Evolutionary conservation across 2,797 vertebrate species (phyloP).

Genomic region (Sus cebifrons): DNA sequence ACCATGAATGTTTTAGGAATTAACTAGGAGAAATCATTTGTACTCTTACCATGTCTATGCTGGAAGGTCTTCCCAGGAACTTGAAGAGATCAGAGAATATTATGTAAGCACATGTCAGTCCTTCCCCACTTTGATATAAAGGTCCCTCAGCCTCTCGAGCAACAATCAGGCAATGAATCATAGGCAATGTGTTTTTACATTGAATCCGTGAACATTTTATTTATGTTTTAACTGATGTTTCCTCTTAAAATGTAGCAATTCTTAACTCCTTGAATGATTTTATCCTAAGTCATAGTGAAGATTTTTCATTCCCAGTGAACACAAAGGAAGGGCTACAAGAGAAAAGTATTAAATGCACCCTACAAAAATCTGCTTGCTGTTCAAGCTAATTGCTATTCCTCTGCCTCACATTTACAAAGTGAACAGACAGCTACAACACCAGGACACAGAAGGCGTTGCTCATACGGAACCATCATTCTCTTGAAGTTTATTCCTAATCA

Average conservation of each 20-base stretch:
- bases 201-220: background rate
- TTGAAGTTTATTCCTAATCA: background rate
- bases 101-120: background rate
- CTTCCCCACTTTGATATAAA: background rate
- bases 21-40: background rate
- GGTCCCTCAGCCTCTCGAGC: background rate
- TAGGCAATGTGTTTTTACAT: background rate
- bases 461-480: background rate
- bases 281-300: background rate
- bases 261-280: background rate
- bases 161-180: background rate
- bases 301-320: background rate
- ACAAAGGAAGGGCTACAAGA: background rate
- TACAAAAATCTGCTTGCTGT: background rate
- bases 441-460: background rate
- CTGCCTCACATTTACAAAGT: background rate
- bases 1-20: background rate
- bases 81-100: background rate
- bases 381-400: background rate
- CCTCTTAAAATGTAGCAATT: background rate
- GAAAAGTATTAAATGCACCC: background rate
- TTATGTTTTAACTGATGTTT: background rate
- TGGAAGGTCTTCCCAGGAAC: background rate
- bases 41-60: background rate
- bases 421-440: background rate